Conservation (phyloP, 1,140 invertebrate species). For the Anthonomus grandis region DNA sequence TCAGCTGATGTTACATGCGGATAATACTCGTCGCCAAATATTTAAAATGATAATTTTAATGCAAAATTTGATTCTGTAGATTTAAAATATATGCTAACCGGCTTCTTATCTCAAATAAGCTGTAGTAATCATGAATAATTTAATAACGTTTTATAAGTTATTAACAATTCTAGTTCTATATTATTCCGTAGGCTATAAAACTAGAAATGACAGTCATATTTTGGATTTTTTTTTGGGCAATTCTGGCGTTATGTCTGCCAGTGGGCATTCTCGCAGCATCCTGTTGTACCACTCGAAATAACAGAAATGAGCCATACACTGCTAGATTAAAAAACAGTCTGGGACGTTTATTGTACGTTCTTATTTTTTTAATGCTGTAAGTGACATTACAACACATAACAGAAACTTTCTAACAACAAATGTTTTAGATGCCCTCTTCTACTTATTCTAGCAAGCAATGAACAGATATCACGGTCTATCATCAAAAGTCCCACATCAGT, state of each 20-base stretch:
- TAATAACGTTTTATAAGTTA: background rate
- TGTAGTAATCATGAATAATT: background rate
- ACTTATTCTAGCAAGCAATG: conserved; percentile 59
- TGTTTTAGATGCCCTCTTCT: conserved; percentile 49
- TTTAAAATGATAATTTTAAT: too few species aligned
- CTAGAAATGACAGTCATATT: conserved; percentile 23
- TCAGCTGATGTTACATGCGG: too few species aligned
- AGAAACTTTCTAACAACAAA: background rate
- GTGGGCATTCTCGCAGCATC: conserved; percentile 10
- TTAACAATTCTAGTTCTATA: background rate
- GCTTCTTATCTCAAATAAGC: too few species aligned
- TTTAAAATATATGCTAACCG: too few species aligned
- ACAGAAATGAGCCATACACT: conserved; percentile 24
- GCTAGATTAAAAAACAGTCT: conserved; percentile 44
- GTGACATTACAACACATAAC: conserved; percentile 17
- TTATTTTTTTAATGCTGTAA: conserved; percentile 51
- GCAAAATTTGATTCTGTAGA: too few species aligned
- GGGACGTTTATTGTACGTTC: conserved; percentile 46
- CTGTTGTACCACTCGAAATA: conserved; percentile 24
- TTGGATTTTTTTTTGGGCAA: conserved; percentile 35
- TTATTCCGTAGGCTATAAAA: conserved; percentile 30
- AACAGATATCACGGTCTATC: conserved; percentile 54
- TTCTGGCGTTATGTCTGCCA: conserved; percentile 29
- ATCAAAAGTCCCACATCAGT: conserved; percentile 53
- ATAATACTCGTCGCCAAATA: too few species aligned